phyloP scores from a whole-genome alignment of 2,113 vertebrate genomes.

The Thalassarche chlororhynchos region DNA sequence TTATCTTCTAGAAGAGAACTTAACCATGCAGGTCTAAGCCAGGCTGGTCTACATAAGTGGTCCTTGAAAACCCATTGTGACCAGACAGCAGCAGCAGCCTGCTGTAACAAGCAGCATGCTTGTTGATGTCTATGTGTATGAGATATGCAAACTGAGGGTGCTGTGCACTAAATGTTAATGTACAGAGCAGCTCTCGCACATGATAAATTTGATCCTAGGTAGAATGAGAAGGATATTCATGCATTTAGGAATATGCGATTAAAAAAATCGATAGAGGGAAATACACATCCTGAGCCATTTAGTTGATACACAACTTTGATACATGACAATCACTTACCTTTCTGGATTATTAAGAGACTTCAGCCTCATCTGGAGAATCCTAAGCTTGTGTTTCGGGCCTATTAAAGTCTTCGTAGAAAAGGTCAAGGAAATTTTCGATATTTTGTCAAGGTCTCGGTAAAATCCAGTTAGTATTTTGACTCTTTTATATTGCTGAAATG shows the following conservation, averaged over 20 bases:
- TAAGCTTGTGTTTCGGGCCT: slow-evolving; percentile 84
- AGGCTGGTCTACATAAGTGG: not conserved
- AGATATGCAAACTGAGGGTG: not conserved
- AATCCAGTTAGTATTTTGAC: slow-evolving; percentile 85
- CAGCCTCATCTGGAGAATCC: slow-evolving; percentile 80
- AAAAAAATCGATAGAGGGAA: not conserved
- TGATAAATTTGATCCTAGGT: not conserved
- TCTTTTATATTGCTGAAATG: slow-evolving; percentile 84
- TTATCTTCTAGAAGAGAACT: not conserved
- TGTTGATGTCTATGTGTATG: not conserved
- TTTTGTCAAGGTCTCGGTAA: slow-evolving; percentile 73
- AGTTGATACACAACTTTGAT: not conserved
- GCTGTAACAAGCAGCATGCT: not conserved
- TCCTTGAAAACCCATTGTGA: not conserved
- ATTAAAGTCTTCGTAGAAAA: slow-evolving; percentile 81
- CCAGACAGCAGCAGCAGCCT: not conserved
- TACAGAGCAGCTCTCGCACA: not conserved
- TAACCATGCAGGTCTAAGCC: not conserved
- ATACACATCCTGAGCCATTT: not conserved
- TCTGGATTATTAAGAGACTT: slow-evolving; percentile 77
- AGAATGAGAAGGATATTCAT: not conserved
- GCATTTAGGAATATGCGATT: not conserved
- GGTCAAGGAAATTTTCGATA: slow-evolving; percentile 84
- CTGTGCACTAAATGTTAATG: not conserved
- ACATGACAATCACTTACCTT: slow-evolving; percentile 67